Evolutionary conservation across 1,140 invertebrate species (phyloP).

Genomic region (Oncopeltus fasciatus): DNA sequence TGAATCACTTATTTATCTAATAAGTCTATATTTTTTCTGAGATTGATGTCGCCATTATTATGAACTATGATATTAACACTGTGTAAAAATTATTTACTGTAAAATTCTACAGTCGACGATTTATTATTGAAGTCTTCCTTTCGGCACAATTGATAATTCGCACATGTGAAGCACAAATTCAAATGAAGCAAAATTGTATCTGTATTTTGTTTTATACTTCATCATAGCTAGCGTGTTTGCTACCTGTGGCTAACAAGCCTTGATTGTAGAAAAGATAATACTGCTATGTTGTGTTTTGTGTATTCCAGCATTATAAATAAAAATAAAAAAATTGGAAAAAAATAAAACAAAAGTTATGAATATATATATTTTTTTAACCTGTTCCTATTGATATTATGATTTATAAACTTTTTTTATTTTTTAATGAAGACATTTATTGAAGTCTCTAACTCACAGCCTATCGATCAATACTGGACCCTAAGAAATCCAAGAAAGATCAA

Average conservation of each 20-base stretch:
- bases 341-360: neutral
- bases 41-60: conserved; percentile 1
- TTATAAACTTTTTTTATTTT: too few species aligned
- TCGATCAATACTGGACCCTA: too few species aligned
- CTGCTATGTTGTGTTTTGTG: conserved; percentile 13
- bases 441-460: too few species aligned
- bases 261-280: conserved; percentile 11
- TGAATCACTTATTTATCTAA: neutral
- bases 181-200: conserved; percentile 5
- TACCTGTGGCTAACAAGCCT: neutral
- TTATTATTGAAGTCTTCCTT: conserved; percentile 13
- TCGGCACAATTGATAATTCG: conserved; percentile 11
- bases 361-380: neutral
- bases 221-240: conserved; percentile 5
- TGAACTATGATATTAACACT: conserved; percentile 10
- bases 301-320: conserved; percentile 16
- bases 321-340: neutral
- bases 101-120: neutral
- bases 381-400: too few species aligned
- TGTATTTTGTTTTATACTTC: conserved; percentile 12
- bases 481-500: too few species aligned
- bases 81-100: conserved; percentile 9
- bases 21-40: conserved; percentile 3
- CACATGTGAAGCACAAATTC: conserved; percentile 13
- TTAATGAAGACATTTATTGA: too few species aligned